Base-by-base conservation (phyloP, 2,797 vertebrate species). In the Taenioides sp. region DNA sequence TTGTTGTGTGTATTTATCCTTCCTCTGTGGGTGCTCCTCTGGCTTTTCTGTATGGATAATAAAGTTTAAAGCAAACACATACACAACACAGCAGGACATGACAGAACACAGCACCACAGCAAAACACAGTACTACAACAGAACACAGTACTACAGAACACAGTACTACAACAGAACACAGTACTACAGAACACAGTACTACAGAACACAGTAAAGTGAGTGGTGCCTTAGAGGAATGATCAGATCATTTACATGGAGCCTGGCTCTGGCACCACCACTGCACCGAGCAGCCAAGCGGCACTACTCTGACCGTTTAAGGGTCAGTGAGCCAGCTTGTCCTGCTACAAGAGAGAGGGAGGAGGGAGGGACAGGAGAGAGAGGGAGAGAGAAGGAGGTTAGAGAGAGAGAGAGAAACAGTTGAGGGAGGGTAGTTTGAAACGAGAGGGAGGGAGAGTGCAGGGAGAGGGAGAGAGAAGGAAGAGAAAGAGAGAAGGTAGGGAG, bases 211-310 rank as follows among this genome's bases (percentile, higher is more conserved):
- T 40, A 12, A 57, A 57, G 54, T 54, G 20, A 11, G 89, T 81
- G 84, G 82, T 87, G 84, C 87, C 86, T 92, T 80, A 76, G 76
- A 92, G 91, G 85, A 86, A 87, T 86, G 84, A 94, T 92, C 88
- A 86, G 92, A 93, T 94, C 92, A 91, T 93, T 94, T 93, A 91
- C 92, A 92, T 92, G 85, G 81, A 81, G 86, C 92, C 91, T 88
- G 86, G 76, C 87, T 84, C 84, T 84, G 78, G 70, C 76, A 83
- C 88, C 87, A 87, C 77, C 71, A 69, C 88, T 82, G 88, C 87
- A 80, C 66, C 84, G 90, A 88, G 85, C 92, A 93, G 81, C 89
- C 80, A 86, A 92, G 92, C 87, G 86, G 86, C 81, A 90, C 89
- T 92, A 94, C 90, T 74, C 69, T 79, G 72, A 54, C 64, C 80